These are phyloP conservation scores for Sminthurinus signatus DNA, from an alignment of 1,140 invertebrate species.

Conservation along the genomic window DNA sequence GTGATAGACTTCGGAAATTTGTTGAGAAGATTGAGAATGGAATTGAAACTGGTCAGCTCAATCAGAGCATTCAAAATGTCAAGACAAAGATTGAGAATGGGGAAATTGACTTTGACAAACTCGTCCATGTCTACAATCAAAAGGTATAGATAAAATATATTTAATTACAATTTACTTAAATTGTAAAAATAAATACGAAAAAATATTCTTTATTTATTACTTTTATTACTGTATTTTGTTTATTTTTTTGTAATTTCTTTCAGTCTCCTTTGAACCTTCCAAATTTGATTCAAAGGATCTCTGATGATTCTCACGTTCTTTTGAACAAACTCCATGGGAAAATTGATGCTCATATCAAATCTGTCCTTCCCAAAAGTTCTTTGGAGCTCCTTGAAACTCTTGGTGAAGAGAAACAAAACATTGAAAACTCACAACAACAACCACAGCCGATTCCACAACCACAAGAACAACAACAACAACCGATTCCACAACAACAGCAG, in stretches of 20 bases:
- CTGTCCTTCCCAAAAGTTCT: no score
- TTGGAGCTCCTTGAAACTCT: no score
- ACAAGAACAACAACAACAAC: no score
- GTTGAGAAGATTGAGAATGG: conserved; percentile 9
- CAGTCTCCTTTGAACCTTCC: not conserved
- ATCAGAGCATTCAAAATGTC: not conserved
- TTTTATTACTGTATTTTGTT: no score
- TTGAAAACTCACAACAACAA: no score
- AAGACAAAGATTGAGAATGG: conserved; percentile 4
- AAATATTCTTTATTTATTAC: no score
- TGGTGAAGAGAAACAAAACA: no score
- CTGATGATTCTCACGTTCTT: conserved; percentile 6
- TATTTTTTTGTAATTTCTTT: no score
- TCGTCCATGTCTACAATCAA: not conserved
- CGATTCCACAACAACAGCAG: no score
- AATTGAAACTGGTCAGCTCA: not conserved
- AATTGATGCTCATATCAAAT: no score
- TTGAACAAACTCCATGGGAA: conserved; percentile 5
- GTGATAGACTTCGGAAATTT: not conserved
- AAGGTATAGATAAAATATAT: no score
- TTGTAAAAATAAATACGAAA: not conserved
- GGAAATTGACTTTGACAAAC: conserved; percentile 6
- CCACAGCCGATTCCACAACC: no score
- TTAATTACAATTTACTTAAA: not conserved
- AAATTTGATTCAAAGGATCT: conserved; percentile 9